Conservation (phyloP, 2,888 invertebrate genomes). For the Rugalucina vietnamica region DNA sequence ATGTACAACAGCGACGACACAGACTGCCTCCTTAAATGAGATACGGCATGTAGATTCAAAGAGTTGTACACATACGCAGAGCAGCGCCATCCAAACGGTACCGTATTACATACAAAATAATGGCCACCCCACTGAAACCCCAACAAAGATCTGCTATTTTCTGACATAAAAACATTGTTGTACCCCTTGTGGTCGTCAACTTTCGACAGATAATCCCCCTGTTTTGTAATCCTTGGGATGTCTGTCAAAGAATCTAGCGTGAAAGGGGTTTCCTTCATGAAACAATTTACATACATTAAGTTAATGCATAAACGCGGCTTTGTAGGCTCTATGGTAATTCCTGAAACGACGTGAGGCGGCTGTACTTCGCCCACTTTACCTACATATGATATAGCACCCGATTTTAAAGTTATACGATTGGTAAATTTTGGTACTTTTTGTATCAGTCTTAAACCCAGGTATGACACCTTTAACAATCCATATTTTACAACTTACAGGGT, state of each 20-base stretch:
- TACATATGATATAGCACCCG: not conserved
- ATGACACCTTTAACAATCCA: too few species aligned
- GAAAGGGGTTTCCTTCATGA: slow-evolving; percentile 28
- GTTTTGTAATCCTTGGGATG: slow-evolving; percentile 13
- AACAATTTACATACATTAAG: slow-evolving; percentile 28
- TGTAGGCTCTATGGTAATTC: slow-evolving; percentile 24
- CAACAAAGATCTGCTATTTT: not conserved
- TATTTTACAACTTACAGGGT: too few species aligned
- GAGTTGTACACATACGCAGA: slow-evolving; percentile 27
- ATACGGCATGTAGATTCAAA: slow-evolving; percentile 18
- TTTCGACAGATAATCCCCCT: not conserved
- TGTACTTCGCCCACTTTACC: not conserved
- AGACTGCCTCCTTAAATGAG: not conserved
- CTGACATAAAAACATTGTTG: slow-evolving; percentile 16
- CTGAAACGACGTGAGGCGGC: not conserved
- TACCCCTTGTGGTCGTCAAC: not conserved
- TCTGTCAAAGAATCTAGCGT: slow-evolving; percentile 5
- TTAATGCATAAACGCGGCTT: slow-evolving; percentile 24
- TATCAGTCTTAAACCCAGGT: too few species aligned
- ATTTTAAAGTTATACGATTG: too few species aligned
- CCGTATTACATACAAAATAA: slow-evolving; percentile 29
- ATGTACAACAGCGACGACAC: slow-evolving; percentile 18
- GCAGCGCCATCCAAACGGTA: slow-evolving; percentile 26
- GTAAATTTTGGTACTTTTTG: too few species aligned
- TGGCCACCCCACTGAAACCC: slow-evolving; percentile 31